These are phyloP conservation scores for Acrocephalus scirpaceus DNA, from an alignment of 2,797 vertebrate species.

Conservation along the genomic window DNA sequence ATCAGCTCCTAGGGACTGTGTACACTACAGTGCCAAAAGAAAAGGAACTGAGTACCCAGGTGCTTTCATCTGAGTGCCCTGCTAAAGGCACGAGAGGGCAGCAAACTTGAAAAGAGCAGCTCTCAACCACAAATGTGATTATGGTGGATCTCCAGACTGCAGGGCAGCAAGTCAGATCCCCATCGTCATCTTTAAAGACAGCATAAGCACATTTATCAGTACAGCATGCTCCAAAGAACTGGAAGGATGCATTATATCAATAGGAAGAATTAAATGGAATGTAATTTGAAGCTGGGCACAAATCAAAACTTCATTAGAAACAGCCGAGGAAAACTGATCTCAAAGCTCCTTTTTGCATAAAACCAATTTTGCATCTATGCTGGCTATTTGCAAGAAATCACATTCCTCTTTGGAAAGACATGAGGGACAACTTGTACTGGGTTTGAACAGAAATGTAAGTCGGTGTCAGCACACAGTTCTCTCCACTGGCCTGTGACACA, in stretches of 20 bases:
- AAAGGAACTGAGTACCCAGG: neutral
- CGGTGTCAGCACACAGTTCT: neutral
- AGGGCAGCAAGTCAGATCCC: neutral
- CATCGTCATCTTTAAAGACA: neutral
- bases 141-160: neutral
- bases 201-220: neutral
- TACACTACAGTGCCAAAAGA: neutral
- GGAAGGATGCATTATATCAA: neutral
- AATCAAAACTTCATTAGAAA: slow-evolving; percentile 6
- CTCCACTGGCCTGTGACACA: fast-evolving
- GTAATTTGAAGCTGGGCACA: neutral
- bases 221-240: neutral
- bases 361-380: neutral
- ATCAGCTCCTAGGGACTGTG: neutral
- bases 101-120: neutral
- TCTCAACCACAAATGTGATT: neutral
- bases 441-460: fast-evolving
- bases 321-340: neutral
- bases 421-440: neutral
- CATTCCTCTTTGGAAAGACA: neutral
- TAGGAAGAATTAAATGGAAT: neutral
- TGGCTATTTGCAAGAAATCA: neutral
- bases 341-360: neutral
- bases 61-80: neutral
- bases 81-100: neutral